These are phyloP conservation scores for Adineta ricciae DNA, from an alignment of 2,888 invertebrate genomes.

Conservation along the genomic window DNA sequence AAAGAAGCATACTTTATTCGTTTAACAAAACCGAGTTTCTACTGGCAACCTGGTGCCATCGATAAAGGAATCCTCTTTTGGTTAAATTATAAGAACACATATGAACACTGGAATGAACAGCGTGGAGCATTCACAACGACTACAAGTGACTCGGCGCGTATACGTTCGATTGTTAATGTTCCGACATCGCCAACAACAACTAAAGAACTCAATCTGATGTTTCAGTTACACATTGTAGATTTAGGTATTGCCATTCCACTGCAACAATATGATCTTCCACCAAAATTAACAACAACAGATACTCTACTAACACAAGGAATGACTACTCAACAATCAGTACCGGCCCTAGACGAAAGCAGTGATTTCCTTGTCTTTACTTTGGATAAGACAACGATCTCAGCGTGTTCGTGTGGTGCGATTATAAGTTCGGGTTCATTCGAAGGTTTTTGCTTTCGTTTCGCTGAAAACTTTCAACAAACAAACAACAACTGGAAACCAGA, in stretches of 20 bases:
- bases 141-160: not conserved
- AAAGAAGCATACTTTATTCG: conserved; percentile 56
- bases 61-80: conserved; percentile 89
- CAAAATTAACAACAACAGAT: not conserved
- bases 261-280: not conserved
- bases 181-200: not conserved
- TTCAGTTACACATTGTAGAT: conserved; percentile 30
- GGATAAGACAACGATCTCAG: conserved; percentile 87
- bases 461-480: conserved; percentile 90
- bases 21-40: conserved; percentile 79
- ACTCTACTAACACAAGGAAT: not conserved
- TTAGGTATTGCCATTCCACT: not conserved
- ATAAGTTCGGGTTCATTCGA: conserved; percentile 69
- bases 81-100: conserved; percentile 94
- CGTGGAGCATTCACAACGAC: conserved; percentile 36
- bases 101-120: conserved; percentile 97
- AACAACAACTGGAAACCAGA: conserved; percentile 88
- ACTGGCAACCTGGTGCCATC: conserved; percentile 89
- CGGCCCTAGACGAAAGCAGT: conserved; percentile 36
- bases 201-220: conserved; percentile 15
- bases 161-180: conserved; percentile 5
- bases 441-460: conserved; percentile 68
- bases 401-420: conserved; percentile 82
- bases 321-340: not conserved
- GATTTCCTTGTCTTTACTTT: conserved; percentile 81